Evolutionary conservation across 2,113 vertebrate species (phyloP), one percentile per base, ranked within the genome.

Genomic region (Oreochromis niloticus): DNA sequence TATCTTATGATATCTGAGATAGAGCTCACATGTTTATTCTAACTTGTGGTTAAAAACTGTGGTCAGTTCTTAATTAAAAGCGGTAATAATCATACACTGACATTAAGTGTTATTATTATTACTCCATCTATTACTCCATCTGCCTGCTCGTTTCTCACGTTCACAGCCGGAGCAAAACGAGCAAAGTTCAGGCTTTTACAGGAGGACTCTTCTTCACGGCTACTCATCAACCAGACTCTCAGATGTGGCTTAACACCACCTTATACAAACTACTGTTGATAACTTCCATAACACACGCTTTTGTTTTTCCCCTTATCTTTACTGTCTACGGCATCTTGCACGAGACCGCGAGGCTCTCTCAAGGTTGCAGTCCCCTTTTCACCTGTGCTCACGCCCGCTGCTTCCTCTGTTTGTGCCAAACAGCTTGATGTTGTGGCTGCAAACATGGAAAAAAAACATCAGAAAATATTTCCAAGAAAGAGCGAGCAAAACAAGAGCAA

Each of bases 271-370:
- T 50, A 30, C 43, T 50, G 43, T 32, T 78, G 43, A 50, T 73
- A 73, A 27, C 43, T 12, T 32, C 43, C 10, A 32, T 78, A 78
- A 19, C 43, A 19, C 39, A 17, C 16, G 6, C 16, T 32, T 68
- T 48, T 48, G 39, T 30, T 50, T 68, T 19, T 0, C 41, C 22
- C 43, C 71, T 50, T 78, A 78, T 32, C 43, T 78, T 50, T 32
- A 52, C 43, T 8, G 46, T 19, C 46, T 50, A 1, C 10, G 27
- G 13, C 73, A 0, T 78, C 6, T 11, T 78, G 61, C 7, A 75
- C 43, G 10, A 12, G 43, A 50, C 43, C 0, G 16, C 27, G 9
- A 78, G 14, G 0, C 0, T 52, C 4, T 43, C n/a, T 32, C 71
- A 32, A 78, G 71, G 71, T 50, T 32, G 71, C 71, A 5, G 14